A percentile compares a stretch with the other conserved stretches of the same genome.
Conservation (phyloP, 2,797 vertebrate species). For the Muscicapa comitata region DNA sequence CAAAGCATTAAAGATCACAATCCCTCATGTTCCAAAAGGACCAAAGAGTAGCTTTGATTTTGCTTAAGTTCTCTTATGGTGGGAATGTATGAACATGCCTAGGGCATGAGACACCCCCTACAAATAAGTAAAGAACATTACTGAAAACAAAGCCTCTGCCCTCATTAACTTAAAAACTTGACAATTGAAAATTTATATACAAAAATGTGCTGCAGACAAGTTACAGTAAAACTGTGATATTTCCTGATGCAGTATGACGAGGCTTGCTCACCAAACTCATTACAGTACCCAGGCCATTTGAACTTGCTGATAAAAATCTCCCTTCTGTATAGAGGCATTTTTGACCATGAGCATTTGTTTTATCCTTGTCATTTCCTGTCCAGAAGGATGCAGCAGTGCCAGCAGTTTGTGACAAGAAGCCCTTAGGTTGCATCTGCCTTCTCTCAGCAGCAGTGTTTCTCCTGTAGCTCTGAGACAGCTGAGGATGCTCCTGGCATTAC, state of each 20-base stretch:
- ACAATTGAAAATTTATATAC: background rate
- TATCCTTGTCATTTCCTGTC: background rate
- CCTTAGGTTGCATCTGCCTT: constrained; percentile 4
- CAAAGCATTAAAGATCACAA: background rate
- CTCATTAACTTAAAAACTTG: background rate
- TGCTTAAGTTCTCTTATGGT: background rate
- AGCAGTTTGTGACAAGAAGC: background rate
- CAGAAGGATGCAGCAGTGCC: background rate
- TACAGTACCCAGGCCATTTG: background rate
- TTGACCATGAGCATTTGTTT: background rate
- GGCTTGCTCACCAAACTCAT: background rate
- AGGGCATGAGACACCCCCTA: background rate
- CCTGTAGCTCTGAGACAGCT: background rate
- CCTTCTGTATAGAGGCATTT: background rate
- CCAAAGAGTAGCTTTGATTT: background rate
- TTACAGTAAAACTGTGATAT: background rate
- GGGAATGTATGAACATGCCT: background rate
- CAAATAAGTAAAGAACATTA: background rate
- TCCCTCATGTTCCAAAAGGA: background rate
- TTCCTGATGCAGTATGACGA: background rate
- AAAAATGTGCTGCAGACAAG: background rate
- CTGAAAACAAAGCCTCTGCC: background rate
- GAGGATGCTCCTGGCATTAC: constrained; percentile 61
- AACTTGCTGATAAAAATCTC: background rate
- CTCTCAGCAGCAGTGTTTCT: background rate